These are phyloP conservation scores for Elgaria multicarinata DNA, from an alignment of 2,113 vertebrate genomes.

Conservation along the genomic window DNA sequence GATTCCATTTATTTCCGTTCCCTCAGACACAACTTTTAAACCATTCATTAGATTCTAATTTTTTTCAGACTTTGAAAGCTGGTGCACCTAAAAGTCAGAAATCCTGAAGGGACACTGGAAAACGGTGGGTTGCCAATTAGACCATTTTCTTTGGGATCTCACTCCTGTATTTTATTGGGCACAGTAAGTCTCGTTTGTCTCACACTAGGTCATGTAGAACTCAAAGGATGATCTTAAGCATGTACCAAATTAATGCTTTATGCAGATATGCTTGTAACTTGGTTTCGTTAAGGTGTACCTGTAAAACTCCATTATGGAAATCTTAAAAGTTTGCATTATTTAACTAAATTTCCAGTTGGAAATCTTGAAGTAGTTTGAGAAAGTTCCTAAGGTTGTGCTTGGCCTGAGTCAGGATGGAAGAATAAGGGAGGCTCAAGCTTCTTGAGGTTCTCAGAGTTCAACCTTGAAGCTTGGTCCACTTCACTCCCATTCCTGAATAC, in stretches of 20 bases:
- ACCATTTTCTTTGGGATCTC: neutral
- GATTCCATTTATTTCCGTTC: constrained; percentile 32
- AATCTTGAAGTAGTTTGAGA: constrained; percentile 29
- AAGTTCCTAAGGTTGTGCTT: constrained; percentile 8
- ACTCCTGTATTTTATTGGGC: constrained; percentile 36
- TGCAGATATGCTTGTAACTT: constrained; percentile 18
- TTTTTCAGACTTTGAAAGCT: constrained; percentile 47
- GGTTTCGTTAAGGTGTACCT: constrained; percentile 7
- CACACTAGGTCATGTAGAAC: neutral
- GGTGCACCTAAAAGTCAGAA: constrained; percentile 18
- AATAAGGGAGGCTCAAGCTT: too few relatives aligned
- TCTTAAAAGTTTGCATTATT: constrained; percentile 33
- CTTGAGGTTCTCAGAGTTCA: too few relatives aligned
- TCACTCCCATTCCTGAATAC: too few relatives aligned
- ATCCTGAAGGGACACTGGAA: constrained; percentile 21
- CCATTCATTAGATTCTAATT: constrained; percentile 57
- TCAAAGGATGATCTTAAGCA: constrained; percentile 38
- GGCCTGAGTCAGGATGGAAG: neutral
- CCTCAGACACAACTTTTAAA: constrained; percentile 50
- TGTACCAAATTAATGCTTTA: neutral
- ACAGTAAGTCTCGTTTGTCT: neutral
- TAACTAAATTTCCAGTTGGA: constrained; percentile 28
- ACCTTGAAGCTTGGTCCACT: too few relatives aligned
- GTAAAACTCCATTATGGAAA: constrained; percentile 10
- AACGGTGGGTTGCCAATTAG: constrained; percentile 32